Evolutionary conservation across 2,888 invertebrate species (phyloP).

Genomic region (Andrena trimmerana): DNA sequence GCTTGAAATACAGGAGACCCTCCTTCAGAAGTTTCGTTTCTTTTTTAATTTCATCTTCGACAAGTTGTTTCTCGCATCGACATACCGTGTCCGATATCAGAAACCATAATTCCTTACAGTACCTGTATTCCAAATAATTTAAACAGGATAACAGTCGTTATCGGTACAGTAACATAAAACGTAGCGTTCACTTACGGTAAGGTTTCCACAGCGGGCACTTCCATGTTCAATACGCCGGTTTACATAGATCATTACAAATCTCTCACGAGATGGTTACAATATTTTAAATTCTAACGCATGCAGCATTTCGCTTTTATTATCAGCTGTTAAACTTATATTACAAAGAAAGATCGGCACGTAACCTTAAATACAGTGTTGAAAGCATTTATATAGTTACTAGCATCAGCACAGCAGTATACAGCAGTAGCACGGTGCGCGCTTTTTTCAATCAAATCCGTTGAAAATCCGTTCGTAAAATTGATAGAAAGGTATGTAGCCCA

Average conservation of each 20-base stretch:
- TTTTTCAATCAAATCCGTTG: not conserved
- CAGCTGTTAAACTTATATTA: not conserved
- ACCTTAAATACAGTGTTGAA: slow-evolving; percentile 29
- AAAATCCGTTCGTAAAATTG: slow-evolving; percentile 1
- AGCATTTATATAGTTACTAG: slow-evolving; percentile 6
- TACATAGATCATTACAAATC: slow-evolving; percentile 5
- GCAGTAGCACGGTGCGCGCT: not conserved
- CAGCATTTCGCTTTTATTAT: not conserved
- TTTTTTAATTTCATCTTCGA: slow-evolving; percentile 82
- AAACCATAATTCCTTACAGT: slow-evolving; percentile 83
- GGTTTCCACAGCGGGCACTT: slow-evolving; percentile 75
- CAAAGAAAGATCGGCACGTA: slow-evolving; percentile 34
- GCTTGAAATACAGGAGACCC: slow-evolving; percentile 81
- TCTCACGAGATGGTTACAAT: slow-evolving; percentile 4
- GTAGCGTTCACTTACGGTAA: slow-evolving; percentile 76
- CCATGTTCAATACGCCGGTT: slow-evolving; percentile 68
- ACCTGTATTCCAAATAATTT: slow-evolving; percentile 69
- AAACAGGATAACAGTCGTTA: not conserved
- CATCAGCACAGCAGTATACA: not conserved
- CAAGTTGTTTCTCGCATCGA: slow-evolving; percentile 82
- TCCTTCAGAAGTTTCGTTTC: slow-evolving; percentile 79
- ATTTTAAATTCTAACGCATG: slow-evolving; percentile 7
- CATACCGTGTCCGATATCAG: slow-evolving; percentile 84
- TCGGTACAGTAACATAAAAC: not conserved
- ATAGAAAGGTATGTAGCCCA: not conserved